phyloP scores from a whole-genome alignment of 2,888 invertebrate species.

The Rhagonycha lutea region DNA sequence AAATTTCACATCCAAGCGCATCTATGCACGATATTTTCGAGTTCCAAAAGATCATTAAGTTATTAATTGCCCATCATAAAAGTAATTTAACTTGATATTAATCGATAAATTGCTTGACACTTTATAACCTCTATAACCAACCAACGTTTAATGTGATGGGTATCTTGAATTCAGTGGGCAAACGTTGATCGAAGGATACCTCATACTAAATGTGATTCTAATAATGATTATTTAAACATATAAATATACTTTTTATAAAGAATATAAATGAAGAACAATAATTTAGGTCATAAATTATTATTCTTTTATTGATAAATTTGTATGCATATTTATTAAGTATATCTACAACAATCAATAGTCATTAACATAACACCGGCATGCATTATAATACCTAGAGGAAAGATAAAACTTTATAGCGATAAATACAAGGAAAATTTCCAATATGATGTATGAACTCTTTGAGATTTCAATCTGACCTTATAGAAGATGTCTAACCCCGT shows the following conservation, averaged over 20 bases:
- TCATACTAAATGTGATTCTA: not conserved
- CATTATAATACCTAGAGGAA: not conserved
- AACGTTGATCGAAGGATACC: not conserved
- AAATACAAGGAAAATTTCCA: not conserved
- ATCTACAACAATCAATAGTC: not conserved
- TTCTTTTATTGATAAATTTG: not conserved
- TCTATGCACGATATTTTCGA: not conserved
- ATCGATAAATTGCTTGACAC: not conserved
- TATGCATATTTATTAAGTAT: not conserved
- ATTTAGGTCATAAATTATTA: not conserved
- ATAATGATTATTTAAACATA: not conserved
- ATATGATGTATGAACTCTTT: not conserved
- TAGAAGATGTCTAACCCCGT: not conserved
- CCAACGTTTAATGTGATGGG: not conserved
- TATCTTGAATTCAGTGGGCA: not conserved
- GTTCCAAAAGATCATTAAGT: not conserved
- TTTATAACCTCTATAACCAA: not conserved
- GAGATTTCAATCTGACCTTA: not conserved
- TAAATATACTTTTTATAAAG: no score
- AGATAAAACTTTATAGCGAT: not conserved
- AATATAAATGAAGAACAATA: no score
- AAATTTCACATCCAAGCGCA: no score
- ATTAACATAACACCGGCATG: not conserved
- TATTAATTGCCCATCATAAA: not conserved
- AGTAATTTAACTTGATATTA: not conserved